These are phyloP conservation scores for Macrophya annulata DNA, from an alignment of 2,888 invertebrate genomes.

Conservation along the genomic window DNA sequence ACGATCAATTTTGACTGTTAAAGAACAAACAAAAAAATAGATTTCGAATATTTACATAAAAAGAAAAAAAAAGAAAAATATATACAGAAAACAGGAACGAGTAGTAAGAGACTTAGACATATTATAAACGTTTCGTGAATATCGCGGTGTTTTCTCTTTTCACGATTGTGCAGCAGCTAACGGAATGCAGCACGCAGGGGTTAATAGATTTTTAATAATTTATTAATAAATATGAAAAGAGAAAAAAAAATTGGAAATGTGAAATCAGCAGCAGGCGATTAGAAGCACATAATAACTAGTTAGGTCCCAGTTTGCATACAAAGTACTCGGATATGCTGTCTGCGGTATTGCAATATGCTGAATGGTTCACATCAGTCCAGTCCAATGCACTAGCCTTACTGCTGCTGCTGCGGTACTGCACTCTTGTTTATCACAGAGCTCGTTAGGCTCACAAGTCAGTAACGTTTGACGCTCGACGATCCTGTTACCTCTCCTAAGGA, in stretches of 20 bases:
- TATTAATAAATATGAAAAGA: background rate
- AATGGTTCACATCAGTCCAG: background rate
- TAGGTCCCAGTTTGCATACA: constrained; percentile 1
- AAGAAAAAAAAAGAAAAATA: background rate
- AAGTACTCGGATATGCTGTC: background rate
- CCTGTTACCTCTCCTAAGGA: background rate
- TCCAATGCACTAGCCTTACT: background rate
- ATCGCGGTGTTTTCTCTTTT: background rate
- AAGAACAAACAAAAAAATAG: background rate
- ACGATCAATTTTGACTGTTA: too few species aligned
- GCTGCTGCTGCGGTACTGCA: background rate
- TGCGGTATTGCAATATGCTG: background rate
- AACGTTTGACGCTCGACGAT: constrained; percentile 11
- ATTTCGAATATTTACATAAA: background rate
- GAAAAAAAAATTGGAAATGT: background rate
- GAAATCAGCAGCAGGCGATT: constrained; percentile 26
- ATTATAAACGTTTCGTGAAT: background rate
- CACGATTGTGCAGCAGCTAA: background rate
- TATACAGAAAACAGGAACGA: background rate
- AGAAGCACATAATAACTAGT: constrained; percentile 10
- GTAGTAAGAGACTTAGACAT: background rate
- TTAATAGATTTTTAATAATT: background rate
- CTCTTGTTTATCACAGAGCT: constrained; percentile 26
- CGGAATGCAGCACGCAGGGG: background rate
- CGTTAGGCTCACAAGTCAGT: constrained; percentile 15